Base-by-base conservation (phyloP, 1,140 invertebrate species). In the Episyrphus balteatus region DNA sequence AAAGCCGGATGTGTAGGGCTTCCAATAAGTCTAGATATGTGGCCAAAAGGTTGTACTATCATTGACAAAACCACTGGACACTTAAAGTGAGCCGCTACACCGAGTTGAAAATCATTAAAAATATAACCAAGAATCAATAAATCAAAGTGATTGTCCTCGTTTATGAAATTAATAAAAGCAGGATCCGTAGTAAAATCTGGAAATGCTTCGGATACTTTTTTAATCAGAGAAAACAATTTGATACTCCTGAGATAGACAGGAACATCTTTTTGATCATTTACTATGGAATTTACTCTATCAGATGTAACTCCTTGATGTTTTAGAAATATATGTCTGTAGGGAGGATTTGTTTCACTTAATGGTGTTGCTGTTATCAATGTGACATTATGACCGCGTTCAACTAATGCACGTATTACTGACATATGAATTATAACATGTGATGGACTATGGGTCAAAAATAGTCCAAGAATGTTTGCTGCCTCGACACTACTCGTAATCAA, bases 51-150 rank as follows among this genome's bases (percentile, higher is more conserved):
- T 40, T 61, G 58, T 33, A 55, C 52, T 2, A 58, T 57, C 37
- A 42, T 45, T 3, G 59, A 41, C 6, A 65, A 51, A 5, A 48
- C 55, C 18, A 53, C 55, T 0, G 62, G 58, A 33, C 62, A 61
- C 1, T 51, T 46, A 13, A 65, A 65, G 36, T 65, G 59, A 0
- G 62, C 59, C 7, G 56, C 58, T 9, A 65, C 51, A 36, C 62
- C 62, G 50, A 65, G 12, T 8, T 59, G 50, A 46, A 56, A 55
- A 38, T 65, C 59, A 19, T 65, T 65, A 39, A 65, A 59, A 15
- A 61, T 51, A 38, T 61, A 65, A 37, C 62, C 62, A 18, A 65
- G 45, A 31, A 65, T 17, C 17, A 65, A 8, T 5, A 65, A 41
- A 53, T 62, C 62, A 36, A 48, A 61, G 0, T 46, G 17, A 1